Evolutionary conservation across 2,888 invertebrate genomes (phyloP), one percentile per base, ranked within the genome.

Genomic region (Acanthococcus lagerstroemiae): DNA sequence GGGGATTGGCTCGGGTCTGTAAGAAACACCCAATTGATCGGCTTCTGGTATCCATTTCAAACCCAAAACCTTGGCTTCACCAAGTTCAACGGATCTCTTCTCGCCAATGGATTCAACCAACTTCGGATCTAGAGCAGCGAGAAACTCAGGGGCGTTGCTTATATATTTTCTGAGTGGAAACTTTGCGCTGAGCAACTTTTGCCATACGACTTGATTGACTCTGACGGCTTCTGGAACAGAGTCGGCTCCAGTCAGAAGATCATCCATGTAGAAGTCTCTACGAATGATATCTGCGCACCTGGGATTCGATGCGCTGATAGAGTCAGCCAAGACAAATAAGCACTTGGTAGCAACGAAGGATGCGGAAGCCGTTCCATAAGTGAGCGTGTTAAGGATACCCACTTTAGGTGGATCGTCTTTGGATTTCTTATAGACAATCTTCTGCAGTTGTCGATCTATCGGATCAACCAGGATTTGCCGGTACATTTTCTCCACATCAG

Each of bases 401-500:
- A 37, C 15, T 19, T 44, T 48, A 1, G 50, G 7, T 26, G 9
- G 4, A 25, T 9, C 27, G 15, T 9, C 22, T 9, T 69, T 67
- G 37, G 69, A 26, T 6, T 70, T 58, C 30, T 73, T 60, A 75
- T 75, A 76, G 3, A 76, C 48, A 7, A 77, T 75, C 9, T 72
- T 63, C 58, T 75, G 76, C 7, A 73, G 69, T 21, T 72, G 37
- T n/a, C 71, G 57, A 44, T 76, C 72, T 1, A 69, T 67, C 1
- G 67, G 55, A 21, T 69, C 61, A 0, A 75, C 65, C 1, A 48
- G 15, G 15, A 75, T 71, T 67, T 74, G 74, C 0, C 74, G 69
- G 66, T 73, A 75, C 73, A 75, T 75, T 68, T 76, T 76, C 26
- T 70, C 72, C 9, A 76, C 72, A 58, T 76, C 75, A 0, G 73